A percentile compares a stretch with the other conserved stretches of the same genome.
These are phyloP conservation scores for Creontiades dilutus DNA, from an alignment of 2,888 invertebrate species.

Conservation along the genomic window DNA sequence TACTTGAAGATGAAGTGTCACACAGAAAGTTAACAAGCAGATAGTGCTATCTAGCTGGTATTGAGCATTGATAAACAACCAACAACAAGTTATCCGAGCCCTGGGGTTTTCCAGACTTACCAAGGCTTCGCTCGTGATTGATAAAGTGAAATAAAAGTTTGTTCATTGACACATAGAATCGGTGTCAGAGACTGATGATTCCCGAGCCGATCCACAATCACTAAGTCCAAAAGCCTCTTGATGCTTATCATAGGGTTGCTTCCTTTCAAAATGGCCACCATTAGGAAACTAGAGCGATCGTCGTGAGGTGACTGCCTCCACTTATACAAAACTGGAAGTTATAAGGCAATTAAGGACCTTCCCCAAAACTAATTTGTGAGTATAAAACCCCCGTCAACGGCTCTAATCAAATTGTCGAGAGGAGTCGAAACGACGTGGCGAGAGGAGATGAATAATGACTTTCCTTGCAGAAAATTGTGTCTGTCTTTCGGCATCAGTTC, in stretches of 20 bases:
- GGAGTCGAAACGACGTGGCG: constrained; percentile 17
- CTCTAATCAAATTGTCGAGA: constrained; percentile 35
- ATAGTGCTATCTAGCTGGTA: too few relatives aligned
- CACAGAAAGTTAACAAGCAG: too few relatives aligned
- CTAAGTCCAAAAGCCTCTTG: neutral
- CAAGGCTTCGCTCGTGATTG: too few relatives aligned
- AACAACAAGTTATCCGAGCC: too few relatives aligned
- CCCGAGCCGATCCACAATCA: neutral
- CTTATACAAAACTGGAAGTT: constrained; percentile 13
- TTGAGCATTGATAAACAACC: too few relatives aligned
- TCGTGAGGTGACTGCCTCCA: neutral
- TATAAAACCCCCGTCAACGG: constrained; percentile 40
- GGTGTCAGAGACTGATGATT: neutral
- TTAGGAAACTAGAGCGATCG: neutral
- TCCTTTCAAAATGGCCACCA: neutral
- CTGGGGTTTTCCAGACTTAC: too few relatives aligned
- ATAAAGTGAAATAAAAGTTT: too few relatives aligned
- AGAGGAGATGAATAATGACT: constrained; percentile 34
- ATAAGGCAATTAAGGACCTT: constrained; percentile 43
- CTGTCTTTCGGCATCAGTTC: constrained; percentile 49
- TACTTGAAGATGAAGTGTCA: too few relatives aligned
- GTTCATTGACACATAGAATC: neutral
- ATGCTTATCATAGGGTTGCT: neutral
- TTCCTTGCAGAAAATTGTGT: constrained; percentile 5
- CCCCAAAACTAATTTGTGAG: constrained; percentile 56